Conservation (phyloP, 2,888 invertebrate species). For the Drosophila multiciliata region DNA sequence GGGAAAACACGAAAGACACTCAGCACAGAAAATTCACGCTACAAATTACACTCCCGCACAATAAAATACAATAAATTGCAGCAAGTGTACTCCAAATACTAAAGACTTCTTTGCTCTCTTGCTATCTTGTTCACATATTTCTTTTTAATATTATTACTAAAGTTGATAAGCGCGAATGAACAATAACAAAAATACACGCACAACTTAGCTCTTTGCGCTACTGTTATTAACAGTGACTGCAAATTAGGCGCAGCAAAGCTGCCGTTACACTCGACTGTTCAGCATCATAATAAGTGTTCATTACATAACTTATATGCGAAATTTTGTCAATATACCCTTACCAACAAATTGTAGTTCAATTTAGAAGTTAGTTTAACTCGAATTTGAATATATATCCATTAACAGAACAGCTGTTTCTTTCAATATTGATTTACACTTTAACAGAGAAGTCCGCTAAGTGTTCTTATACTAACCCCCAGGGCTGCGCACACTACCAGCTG, state of each 20-base stretch:
- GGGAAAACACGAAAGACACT: slow-evolving; percentile 6
- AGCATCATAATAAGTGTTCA: background rate
- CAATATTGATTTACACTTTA: background rate
- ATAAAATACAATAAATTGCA: background rate
- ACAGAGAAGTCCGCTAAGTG: slow-evolving; percentile 25
- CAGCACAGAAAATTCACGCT: background rate
- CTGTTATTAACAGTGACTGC: slow-evolving; percentile 8
- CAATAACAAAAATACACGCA: slow-evolving; percentile 10
- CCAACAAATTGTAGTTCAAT: background rate
- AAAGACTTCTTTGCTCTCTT: slow-evolving; percentile 6
- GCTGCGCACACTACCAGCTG: background rate
- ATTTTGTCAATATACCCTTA: background rate
- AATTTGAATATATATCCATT: background rate
- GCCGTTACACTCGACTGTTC: background rate
- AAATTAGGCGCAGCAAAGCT: background rate
- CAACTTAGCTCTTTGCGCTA: slow-evolving; percentile 1
- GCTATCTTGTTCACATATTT: slow-evolving; percentile 17
- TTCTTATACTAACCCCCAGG: background rate
- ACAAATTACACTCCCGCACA: slow-evolving; percentile 15
- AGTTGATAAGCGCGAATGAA: slow-evolving; percentile 19
- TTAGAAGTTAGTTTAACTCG: background rate
- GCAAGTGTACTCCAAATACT: background rate
- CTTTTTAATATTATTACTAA: slow-evolving; percentile 1
- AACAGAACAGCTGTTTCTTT: slow-evolving; percentile 17
- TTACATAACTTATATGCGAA: background rate